phyloP scores from a whole-genome alignment of 1,140 invertebrate genomes.

The Laupala kohalensis region DNA sequence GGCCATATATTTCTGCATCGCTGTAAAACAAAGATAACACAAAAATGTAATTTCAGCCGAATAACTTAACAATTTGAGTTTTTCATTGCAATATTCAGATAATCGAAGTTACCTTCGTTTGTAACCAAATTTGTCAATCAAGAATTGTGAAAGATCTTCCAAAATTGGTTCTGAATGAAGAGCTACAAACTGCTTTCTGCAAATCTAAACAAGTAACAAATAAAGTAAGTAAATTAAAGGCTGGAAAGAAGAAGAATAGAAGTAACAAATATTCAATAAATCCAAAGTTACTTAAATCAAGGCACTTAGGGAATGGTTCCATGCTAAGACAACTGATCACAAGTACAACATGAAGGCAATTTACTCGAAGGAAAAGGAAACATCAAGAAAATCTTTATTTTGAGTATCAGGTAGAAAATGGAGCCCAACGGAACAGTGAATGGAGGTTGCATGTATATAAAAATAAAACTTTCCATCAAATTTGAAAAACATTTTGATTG shows the following conservation, averaged over 20 bases:
- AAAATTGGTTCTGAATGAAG: conserved; percentile 88
- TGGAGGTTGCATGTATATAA: too few species aligned
- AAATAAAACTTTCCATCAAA: too few species aligned
- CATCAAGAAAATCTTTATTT: neutral
- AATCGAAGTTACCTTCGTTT: conserved; percentile 16
- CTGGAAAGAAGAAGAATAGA: conserved; percentile 6
- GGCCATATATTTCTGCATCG: conserved; percentile 36
- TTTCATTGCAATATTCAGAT: neutral
- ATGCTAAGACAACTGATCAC: neutral
- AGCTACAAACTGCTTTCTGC: conserved; percentile 89
- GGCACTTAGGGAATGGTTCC: neutral
- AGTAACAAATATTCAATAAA: neutral
- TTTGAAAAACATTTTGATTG: neutral
- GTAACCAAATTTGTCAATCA: conserved; percentile 49
- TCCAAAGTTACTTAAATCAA: neutral
- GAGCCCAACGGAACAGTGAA: too few species aligned
- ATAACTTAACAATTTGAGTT: neutral
- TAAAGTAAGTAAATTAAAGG: conserved; percentile 1
- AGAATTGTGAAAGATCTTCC: conserved; percentile 68
- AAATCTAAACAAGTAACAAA: conserved; percentile 47
- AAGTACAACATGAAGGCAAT: neutral
- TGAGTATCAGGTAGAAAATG: too few species aligned
- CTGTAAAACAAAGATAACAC: conserved; percentile 26
- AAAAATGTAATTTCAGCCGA: conserved; percentile 7
- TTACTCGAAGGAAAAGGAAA: neutral